A percentile compares a stretch with the other conserved stretches of the same genome.
Conservation (phyloP, 1,140 invertebrate species). For the Pogonus chalceus region DNA sequence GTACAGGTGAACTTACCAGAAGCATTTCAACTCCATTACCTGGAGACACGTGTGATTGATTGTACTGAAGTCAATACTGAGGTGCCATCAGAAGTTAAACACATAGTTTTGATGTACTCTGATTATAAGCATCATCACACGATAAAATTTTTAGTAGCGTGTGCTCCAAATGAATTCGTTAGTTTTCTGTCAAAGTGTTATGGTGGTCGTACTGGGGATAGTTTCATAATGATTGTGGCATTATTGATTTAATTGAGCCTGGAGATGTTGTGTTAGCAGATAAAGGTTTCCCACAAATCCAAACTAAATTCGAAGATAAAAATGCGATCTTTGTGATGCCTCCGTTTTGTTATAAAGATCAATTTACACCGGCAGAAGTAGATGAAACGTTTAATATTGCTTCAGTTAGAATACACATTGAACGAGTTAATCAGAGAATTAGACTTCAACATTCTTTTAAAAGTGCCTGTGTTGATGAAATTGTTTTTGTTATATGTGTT, state of each 20-base stretch:
- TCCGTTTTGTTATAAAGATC: slow-evolving; percentile 17
- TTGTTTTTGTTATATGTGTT: too few species aligned
- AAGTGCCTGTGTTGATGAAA: too few species aligned
- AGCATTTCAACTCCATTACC: slow-evolving; percentile 29
- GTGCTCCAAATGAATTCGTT: slow-evolving; percentile 16
- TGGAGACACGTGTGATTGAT: slow-evolving; percentile 31
- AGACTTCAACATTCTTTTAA: too few species aligned
- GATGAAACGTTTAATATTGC: too few species aligned
- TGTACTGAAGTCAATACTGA: slow-evolving; percentile 36
- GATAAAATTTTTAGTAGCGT: slow-evolving; percentile 16
- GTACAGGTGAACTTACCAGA: slow-evolving; percentile 25
- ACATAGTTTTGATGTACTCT: slow-evolving; percentile 11
- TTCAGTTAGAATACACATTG: too few species aligned
- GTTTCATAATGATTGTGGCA: slow-evolving; percentile 18
- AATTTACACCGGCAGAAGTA: slow-evolving; percentile 22
- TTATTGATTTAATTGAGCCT: slow-evolving; percentile 25
- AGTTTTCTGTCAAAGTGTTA: slow-evolving; percentile 17
- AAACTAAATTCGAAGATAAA: slow-evolving; percentile 12
- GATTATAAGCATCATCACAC: slow-evolving; percentile 13
- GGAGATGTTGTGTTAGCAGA: slow-evolving; percentile 31
- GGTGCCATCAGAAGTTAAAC: slow-evolving; percentile 12
- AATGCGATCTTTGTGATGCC: slow-evolving; percentile 27
- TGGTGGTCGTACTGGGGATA: slow-evolving; percentile 13
- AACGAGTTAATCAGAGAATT: too few species aligned
- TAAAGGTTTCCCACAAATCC: slow-evolving; percentile 30